Conservation (phyloP, 2,888 invertebrate species). For the Stenodera caucasica region DNA sequence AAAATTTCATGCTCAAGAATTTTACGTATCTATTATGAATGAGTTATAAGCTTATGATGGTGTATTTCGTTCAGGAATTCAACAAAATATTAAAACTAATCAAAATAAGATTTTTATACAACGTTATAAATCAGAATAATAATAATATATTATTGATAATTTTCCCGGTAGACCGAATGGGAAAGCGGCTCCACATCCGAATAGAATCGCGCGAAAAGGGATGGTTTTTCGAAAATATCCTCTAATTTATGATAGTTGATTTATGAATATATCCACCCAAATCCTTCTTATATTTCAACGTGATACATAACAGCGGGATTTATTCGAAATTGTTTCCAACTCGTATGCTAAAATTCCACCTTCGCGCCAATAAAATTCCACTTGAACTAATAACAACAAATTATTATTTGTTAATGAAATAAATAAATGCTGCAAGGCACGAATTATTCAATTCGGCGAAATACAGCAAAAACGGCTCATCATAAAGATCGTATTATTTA, state of each 20-base stretch:
- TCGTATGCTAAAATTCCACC: too few relatives aligned
- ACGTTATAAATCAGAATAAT: conserved; percentile 16
- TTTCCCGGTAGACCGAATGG: not conserved
- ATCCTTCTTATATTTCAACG: not conserved
- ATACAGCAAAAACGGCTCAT: not conserved
- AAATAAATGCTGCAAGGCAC: not conserved
- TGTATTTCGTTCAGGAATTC: conserved; percentile 12
- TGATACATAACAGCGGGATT: not conserved
- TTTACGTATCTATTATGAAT: conserved; percentile 31
- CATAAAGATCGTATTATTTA: not conserved
- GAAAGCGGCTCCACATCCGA: not conserved
- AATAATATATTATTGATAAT: conserved; percentile 20
- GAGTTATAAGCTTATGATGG: conserved; percentile 23
- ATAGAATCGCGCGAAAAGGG: not conserved
- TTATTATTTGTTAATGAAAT: too few relatives aligned
- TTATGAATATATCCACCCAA: conserved; percentile 11
- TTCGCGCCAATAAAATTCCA: too few relatives aligned
- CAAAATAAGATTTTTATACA: too few relatives aligned
- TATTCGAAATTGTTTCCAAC: conserved; percentile 5
- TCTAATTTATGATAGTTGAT: conserved; percentile 11
- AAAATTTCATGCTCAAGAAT: conserved; percentile 34
- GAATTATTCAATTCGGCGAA: not conserved
- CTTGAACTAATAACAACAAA: too few relatives aligned
- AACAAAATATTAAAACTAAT: too few relatives aligned
- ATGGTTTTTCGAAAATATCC: conserved; percentile 1